Evolutionary conservation across 2,113 vertebrate species (phyloP).

Genomic region (Cyanoderma ruficeps): DNA sequence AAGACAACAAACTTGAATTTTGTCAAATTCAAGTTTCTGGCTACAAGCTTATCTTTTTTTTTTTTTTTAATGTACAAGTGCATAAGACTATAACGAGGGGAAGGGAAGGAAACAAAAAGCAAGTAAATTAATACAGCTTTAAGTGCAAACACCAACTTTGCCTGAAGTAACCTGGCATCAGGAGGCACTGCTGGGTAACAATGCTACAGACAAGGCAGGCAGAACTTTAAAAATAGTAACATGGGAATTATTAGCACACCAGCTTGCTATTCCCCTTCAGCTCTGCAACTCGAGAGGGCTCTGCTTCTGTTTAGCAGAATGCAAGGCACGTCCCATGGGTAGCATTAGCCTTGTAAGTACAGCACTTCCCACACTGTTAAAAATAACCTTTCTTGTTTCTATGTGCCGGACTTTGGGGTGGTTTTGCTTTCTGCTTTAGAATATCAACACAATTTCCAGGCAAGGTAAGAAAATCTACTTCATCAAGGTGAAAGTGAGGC

Average conservation of each 20-base stretch:
- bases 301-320: constrained; percentile 16
- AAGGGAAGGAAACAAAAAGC: not conserved
- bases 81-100: not conserved
- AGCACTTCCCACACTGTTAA: constrained; percentile 30
- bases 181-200: constrained; percentile 16
- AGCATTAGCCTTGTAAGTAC: constrained; percentile 29
- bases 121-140: not conserved
- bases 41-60: too few species aligned
- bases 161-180: not conserved
- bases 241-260: constrained; percentile 5
- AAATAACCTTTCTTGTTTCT: constrained; percentile 45
- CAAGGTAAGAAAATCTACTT: not conserved
- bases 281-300: not conserved
- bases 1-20: not conserved
- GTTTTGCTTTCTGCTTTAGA: not conserved
- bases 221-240: constrained; percentile 44
- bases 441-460: not conserved
- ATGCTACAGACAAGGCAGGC: not conserved
- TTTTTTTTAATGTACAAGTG: not conserved
- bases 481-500: not conserved
- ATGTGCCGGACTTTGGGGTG: fast-evolving
- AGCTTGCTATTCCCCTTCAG: constrained; percentile 35
- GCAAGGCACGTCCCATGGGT: not conserved
- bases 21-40: not conserved
- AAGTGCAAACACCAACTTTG: not conserved